Conservation (phyloP, 1,140 invertebrate species). For the Magallana gigas region DNA sequence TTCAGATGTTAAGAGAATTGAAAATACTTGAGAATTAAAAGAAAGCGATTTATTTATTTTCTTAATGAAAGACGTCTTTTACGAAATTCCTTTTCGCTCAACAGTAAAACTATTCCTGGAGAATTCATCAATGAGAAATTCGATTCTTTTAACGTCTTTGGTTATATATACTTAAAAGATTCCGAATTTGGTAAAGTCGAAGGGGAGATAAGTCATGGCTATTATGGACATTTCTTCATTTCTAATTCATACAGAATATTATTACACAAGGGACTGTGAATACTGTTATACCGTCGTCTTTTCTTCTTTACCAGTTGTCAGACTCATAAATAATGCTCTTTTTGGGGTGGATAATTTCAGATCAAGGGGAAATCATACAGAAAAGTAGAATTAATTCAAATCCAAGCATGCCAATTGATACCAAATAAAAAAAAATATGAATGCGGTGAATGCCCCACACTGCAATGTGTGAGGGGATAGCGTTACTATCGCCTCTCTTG, state of each 20-base stretch:
- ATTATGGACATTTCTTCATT: slow-evolving; percentile 2
- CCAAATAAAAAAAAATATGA: neutral
- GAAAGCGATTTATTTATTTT: no score
- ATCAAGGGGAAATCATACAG: neutral
- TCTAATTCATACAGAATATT: slow-evolving; percentile 9
- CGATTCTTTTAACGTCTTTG: no score
- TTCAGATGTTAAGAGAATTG: neutral
- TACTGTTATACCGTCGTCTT: neutral
- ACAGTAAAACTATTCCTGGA: no score
- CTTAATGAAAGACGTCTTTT: no score
- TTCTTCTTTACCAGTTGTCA: neutral
- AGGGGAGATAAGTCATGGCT: neutral
- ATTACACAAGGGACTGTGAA: slow-evolving; percentile 4
- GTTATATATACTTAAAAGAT: no score
- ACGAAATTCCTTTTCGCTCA: no score
- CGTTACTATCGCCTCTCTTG: neutral
- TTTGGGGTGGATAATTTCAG: neutral
- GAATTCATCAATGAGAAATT: no score
- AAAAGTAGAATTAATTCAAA: neutral
- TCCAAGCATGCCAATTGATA: neutral
- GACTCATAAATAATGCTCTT: slow-evolving; percentile 29
- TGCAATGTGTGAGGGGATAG: neutral
- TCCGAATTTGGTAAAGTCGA: no score
- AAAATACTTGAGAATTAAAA: no score
- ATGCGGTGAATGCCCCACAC: no score